Evolutionary conservation across 2,888 invertebrate species (phyloP), one percentile per base, ranked within the genome.

Genomic region (Cetonia aurata): DNA sequence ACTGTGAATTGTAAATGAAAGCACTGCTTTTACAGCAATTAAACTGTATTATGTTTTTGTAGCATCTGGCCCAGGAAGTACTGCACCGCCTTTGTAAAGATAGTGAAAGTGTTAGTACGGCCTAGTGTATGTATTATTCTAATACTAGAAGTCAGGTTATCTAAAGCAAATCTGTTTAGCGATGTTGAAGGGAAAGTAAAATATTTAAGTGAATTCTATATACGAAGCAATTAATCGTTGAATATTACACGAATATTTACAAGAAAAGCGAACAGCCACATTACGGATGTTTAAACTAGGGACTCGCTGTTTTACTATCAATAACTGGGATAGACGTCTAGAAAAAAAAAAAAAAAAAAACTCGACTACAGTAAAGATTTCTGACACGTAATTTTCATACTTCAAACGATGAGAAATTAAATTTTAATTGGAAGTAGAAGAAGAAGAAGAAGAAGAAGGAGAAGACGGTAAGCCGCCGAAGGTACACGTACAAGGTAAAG

Each of bases 331-430:
- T 4, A 25, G 25, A 4, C 25, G 4, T 25, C 4, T 25, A 25
- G 25, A 25, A 25, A 4, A 25, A 25, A 4, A 4, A 25, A 4
- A 25, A 17, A 50, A 4, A 50, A 50, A n/a, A n/a, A n/a, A n/a
- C n/a, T n/a, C n/a, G n/a, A 15, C 50, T 50, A 3, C 15, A n/a
- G 17, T 57, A 57, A 57, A 60, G 60, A 48, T 31, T 60, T 33
- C 59, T 60, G 60, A 60, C 60, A 60, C 48, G 60, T 60, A 60
- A 60, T 60, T 60, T 46, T 60, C 60, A 25, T 60, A 60, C 46
- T 48, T 60, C 46, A 60, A 60, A 60, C 60, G 60, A 60, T 60
- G 60, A 60, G 60, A 60, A 60, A 60, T 60, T 60, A 60, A 60
- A 48, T 60, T 60, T 60, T 60, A 60, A 60, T 60, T 60, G 48